Base-by-base conservation (phyloP, 2,113 vertebrate species). In the Blennius ocellaris region DNA sequence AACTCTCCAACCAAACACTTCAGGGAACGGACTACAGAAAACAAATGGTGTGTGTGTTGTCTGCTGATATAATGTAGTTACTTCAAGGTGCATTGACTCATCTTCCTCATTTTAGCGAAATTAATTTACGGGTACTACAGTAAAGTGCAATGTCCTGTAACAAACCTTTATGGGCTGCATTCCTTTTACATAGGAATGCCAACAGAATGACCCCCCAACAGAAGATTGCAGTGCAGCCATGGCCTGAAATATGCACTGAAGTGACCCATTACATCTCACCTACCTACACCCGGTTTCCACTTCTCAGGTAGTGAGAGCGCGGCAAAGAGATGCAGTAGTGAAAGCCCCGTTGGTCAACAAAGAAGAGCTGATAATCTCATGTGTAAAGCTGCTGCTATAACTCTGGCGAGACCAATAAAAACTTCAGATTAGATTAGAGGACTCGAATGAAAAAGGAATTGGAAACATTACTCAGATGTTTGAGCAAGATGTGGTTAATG, bases 271-370 rank as follows among this genome's bases (percentile, higher is more conserved):
- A 38, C 7, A 44, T 48, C 57, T 62, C n/a, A 12, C 8, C 37
- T 56, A 38, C 53, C n/a, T 40, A 15, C 38, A 58, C 11, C 77
- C 83, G 67, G 79, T 66, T n/a, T 60, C 12, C 5, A 0, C 21
- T 50, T 8, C 2, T 0, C 7, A n/a, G 43, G 64, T 63, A 41
- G 51, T 69, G 7, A 74, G 11, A 69, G 54, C 47, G n/a, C n/a
- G n/a, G n/a, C n/a, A 43, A 10, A 8, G 7, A 43, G 44, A 39
- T 41, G 37, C 38, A 14, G 58, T 7, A 39, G 61, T 5, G 16
- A 45, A 62, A 38, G 62, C 75, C 75, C 41, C 61, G 72, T 71
- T 68, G 50, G 82, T 89, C 80, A 82, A 43, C 70, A 80, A 57
- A 68, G 38, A 43, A 36, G 51, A 52, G 64, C 36, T 54, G 37